phyloP scores from a whole-genome alignment of 2,113 vertebrate species.

The Callionymus lyra region DNA sequence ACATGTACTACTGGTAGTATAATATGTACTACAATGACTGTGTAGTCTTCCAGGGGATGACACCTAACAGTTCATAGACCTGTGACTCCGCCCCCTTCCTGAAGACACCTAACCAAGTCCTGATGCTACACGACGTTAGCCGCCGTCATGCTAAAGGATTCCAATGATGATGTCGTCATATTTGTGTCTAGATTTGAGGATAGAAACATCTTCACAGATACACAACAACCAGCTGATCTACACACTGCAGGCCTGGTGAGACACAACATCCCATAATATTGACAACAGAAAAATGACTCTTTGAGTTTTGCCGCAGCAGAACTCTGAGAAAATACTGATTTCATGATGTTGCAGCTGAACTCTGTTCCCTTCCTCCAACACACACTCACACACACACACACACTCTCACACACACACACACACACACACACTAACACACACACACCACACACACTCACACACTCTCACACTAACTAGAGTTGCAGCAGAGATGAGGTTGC shows the following conservation, averaged over 20 bases:
- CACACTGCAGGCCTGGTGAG: not conserved
- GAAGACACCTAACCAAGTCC: no score
- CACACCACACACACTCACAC: conserved; percentile 8
- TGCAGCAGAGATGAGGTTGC: conserved; percentile 55
- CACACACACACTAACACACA: no score
- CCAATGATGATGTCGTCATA: no score
- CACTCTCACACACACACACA: conserved; percentile 2
- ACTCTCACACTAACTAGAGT: conserved; percentile 15
- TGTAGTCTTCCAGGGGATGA: no score
- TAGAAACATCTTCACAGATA: not conserved
- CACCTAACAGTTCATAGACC: no score
- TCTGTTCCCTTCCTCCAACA: conserved; percentile 3
- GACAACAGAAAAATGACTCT: not conserved
- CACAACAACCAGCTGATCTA: no score
- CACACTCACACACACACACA: conserved; percentile 14
- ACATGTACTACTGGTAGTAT: no score
- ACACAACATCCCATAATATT: not conserved
- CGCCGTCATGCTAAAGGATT: no score
- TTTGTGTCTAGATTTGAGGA: no score
- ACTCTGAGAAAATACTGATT: conserved; percentile 48
- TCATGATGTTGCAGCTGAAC: conserved; percentile 28
- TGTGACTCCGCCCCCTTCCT: no score
- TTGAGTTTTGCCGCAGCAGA: conserved; percentile 28
- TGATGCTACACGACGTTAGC: no score
- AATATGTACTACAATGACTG: no score